Base-by-base conservation (phyloP, 2,797 vertebrate genomes). In the Molossus alvarezi region DNA sequence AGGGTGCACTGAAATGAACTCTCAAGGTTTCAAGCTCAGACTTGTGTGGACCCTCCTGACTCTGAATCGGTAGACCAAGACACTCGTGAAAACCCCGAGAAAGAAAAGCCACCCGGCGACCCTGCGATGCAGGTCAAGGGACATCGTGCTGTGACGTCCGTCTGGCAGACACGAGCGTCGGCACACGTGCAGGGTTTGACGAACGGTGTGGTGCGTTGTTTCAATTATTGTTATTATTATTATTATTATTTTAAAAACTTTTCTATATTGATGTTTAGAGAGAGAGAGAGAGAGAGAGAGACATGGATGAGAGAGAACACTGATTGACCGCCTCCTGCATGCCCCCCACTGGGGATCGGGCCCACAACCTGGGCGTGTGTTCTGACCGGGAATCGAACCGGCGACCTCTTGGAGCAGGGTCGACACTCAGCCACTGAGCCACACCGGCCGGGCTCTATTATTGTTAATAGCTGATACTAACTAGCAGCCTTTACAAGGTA, bases 141-240 rank as follows among this genome's bases (percentile, higher is more conserved):
- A 8, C 29, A 1, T 23, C 1, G 0, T 1, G 0, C 1, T 6
- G 12, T 33, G 14, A n/a, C 6, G 33, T 67, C 80, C 91, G 25
- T 51, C 72, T 79, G 95, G 90, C 65, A 23, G 80, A 3, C 1
- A 3, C 7, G 4, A 1, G 14, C 64, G 48, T 83, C 73, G 13
- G 65, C 71, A 41, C 60, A 5, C 21, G 65, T 25, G 71, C 15
- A 58, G 45, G 84, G 29, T 6, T 1, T 27, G 72, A 23, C 10
- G 27, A 75, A 58, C 9, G 25, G 15, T 23, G 4, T 0, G 11
- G 57, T 17, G 10, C 84, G 62, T 87, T 85, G 81, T 93, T 90
- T 77, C 77, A 79, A 60, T 92, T 57, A 75, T 92, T 45, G 41
- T 45, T 45, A 45, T 45, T 45, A 45, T 45, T 45, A 45, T 45